Evolutionary conservation across 2,113 vertebrate species (phyloP).

Genomic region (Lepus americanus): DNA sequence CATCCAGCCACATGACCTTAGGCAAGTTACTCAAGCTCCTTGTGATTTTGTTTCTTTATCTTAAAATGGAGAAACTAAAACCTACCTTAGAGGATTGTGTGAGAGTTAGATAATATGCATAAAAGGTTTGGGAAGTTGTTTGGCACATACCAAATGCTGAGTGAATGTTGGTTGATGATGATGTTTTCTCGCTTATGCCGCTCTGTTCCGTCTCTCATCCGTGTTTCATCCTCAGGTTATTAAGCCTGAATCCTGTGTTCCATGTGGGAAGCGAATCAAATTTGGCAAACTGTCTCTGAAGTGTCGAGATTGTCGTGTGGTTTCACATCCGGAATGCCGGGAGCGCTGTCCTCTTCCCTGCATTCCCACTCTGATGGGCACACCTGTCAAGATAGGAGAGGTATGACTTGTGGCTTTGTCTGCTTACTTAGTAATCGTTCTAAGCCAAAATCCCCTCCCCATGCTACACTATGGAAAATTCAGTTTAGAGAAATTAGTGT

Average conservation of each 20-base stretch:
- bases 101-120: conserved; percentile 12
- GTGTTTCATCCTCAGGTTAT: conserved; percentile 91
- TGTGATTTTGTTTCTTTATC: conserved; percentile 40
- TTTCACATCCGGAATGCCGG: conserved; percentile 95
- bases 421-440: conserved; percentile 4
- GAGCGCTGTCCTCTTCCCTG: conserved; percentile 97
- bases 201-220: conserved; percentile 3
- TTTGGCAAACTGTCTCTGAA: conserved; percentile 97
- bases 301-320: conserved; percentile 96
- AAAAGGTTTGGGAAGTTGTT: conserved; percentile 25
- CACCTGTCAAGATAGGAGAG: conserved; percentile 94
- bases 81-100: conserved; percentile 37
- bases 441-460: background rate
- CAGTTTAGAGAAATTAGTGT: background rate
- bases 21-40: background rate
- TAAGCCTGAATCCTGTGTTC: conserved; percentile 98
- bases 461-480: conserved; percentile 4
- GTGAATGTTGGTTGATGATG: background rate
- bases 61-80: conserved; percentile 55
- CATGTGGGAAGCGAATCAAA: conserved; percentile 97
- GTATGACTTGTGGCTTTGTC: conserved; percentile 81
- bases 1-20: background rate
- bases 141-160: background rate
- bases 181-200: conserved; percentile 20
- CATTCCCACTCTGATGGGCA: conserved; percentile 92